Conservation (phyloP, 30 jellyfish, hydroid and myxozoan species). For the Pelagia noctiluca region DNA sequence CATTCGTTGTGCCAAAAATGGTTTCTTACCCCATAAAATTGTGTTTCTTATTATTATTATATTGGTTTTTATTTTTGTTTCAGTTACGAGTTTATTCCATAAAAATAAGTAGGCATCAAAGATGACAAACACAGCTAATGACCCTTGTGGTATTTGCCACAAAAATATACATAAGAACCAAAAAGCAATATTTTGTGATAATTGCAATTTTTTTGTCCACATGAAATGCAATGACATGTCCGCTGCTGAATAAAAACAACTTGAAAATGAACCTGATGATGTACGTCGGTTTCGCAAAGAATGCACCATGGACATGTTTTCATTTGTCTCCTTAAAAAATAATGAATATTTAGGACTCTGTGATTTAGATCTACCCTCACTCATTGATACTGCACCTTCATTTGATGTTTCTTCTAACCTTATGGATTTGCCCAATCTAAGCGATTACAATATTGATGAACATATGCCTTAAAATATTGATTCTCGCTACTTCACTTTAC, state of each 20-base stretch:
- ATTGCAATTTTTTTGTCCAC: too few relatives aligned
- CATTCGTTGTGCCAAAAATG: conserved; percentile 5
- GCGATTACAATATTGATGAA: too few relatives aligned
- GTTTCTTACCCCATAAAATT: neutral
- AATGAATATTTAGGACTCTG: neutral
- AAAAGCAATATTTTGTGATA: conserved; percentile 5
- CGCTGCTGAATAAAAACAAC: conserved; percentile 25
- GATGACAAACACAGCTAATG: conserved; percentile 5
- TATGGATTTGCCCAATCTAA: too few relatives aligned
- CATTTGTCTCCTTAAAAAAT: conserved; percentile 9
- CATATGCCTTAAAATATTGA: too few relatives aligned
- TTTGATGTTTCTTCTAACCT: too few relatives aligned
- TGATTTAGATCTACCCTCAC: too few relatives aligned
- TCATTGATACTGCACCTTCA: conserved; percentile 1
- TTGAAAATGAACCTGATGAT: conserved; percentile 38
- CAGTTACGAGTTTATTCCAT: neutral
- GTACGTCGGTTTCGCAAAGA: conserved; percentile 36
- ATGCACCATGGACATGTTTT: conserved; percentile 36
- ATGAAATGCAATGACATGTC: conserved; percentile 51
- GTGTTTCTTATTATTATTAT: conserved; percentile 15
- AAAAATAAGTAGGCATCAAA: conserved; percentile 1
- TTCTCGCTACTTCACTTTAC: too few relatives aligned
- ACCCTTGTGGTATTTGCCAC: conserved; percentile 47
- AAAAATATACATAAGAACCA: conserved; percentile 27
- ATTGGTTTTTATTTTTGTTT: neutral